Conservation (phyloP, 2,888 invertebrate species). For the Platycheirus albimanus region DNA sequence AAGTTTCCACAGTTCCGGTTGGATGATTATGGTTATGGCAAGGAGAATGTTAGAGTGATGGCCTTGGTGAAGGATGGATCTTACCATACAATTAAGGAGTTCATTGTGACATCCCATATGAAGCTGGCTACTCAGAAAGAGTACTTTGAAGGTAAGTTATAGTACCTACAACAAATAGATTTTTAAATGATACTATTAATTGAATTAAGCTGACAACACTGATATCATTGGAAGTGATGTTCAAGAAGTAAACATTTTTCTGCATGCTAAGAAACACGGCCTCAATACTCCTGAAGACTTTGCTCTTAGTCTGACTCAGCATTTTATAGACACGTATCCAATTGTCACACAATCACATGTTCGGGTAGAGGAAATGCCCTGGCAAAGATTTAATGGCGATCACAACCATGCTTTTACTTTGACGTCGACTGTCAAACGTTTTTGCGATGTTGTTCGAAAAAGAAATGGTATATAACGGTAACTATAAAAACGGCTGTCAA, state of each 20-base stretch:
- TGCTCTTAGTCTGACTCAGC: conserved; percentile 72
- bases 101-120: conserved; percentile 68
- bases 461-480: conserved; percentile 58
- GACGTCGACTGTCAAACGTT: conserved; percentile 63
- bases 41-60: conserved; percentile 70
- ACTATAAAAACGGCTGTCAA: neutral
- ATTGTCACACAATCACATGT: conserved; percentile 73
- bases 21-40: conserved; percentile 75
- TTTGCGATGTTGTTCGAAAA: conserved; percentile 74
- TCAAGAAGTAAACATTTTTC: conserved; percentile 70
- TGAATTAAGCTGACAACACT: conserved; percentile 69
- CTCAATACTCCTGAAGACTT: conserved; percentile 74
- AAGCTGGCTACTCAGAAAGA: conserved; percentile 75
- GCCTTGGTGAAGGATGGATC: conserved; percentile 72
- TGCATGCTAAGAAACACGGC: conserved; percentile 73
- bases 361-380: conserved; percentile 68
- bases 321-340: conserved; percentile 74
- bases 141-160: conserved; percentile 73
- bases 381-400: conserved; percentile 70
- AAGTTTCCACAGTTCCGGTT: conserved; percentile 68
- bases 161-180: neutral
- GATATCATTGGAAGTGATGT: conserved; percentile 76
- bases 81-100: conserved; percentile 71
- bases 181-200: neutral
- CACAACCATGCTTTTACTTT: conserved; percentile 74